These are phyloP conservation scores for Trachymyrmex cornetzi DNA, from an alignment of 1,140 invertebrate species.

Conservation along the genomic window DNA sequence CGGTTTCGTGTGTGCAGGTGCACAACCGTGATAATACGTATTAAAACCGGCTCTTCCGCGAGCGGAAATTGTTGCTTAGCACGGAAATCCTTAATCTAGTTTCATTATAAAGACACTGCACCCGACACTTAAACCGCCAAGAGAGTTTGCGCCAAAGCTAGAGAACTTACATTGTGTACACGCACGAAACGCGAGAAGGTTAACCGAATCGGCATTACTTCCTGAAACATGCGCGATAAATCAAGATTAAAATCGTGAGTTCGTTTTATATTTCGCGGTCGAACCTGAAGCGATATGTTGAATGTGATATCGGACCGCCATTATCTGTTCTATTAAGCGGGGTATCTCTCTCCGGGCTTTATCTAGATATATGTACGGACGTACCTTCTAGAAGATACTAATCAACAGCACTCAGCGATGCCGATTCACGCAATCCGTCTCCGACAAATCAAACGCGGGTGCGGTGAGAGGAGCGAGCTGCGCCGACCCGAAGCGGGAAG, in stretches of 20 bases:
- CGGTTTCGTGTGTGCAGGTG: slow-evolving; percentile 61
- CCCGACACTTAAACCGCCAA: not conserved
- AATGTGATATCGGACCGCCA: slow-evolving; percentile 59
- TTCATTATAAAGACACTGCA: slow-evolving; percentile 49
- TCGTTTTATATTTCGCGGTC: slow-evolving; percentile 30
- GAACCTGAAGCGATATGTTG: slow-evolving; percentile 29
- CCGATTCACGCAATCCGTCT: slow-evolving; percentile 73
- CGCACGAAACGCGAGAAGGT: slow-evolving; percentile 41
- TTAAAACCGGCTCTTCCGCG: slow-evolving; percentile 43
- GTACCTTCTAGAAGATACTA: slow-evolving; percentile 56
- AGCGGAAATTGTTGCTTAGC: slow-evolving; percentile 50
- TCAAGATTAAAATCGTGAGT: slow-evolving; percentile 56
- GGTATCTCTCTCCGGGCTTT: slow-evolving; percentile 55
- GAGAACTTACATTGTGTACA: not conserved
- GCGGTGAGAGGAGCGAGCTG: slow-evolving; percentile 18
- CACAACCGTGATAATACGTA: slow-evolving; percentile 46
- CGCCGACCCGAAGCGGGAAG: slow-evolving; percentile 5
- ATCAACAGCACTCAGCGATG: slow-evolving; percentile 58
- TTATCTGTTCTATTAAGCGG: slow-evolving; percentile 71
- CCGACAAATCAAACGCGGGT: slow-evolving; percentile 50
- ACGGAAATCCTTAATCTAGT: slow-evolving; percentile 61
- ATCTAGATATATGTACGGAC: slow-evolving; percentile 60
- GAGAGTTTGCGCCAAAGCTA: slow-evolving; percentile 2
- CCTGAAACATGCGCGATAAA: slow-evolving; percentile 48
- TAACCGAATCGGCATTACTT: slow-evolving; percentile 44